phyloP scores from a whole-genome alignment of 2,888 invertebrate species.

The Eupelmus urozonus region DNA sequence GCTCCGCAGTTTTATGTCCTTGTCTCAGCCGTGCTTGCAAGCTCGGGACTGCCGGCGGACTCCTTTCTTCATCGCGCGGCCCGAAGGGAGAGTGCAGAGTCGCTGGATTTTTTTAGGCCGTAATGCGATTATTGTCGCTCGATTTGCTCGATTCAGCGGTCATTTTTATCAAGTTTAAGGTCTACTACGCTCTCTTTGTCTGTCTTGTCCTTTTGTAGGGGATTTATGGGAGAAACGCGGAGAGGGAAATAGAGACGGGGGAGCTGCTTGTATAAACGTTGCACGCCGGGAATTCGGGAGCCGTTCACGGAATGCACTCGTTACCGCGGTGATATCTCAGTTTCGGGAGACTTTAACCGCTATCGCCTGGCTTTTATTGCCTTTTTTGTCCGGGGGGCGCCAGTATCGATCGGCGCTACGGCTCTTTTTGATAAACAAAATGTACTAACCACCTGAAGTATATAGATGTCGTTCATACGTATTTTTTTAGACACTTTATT shows the following conservation, averaged over 20 bases:
- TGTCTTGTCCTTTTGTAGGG: constrained; percentile 13
- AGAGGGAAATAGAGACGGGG: too few species aligned
- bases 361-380: neutral
- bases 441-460: too few species aligned
- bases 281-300: neutral
- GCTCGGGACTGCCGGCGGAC: neutral
- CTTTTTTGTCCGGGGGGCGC: neutral
- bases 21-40: neutral
- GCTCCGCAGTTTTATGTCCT: constrained; percentile 1
- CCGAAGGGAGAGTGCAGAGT: too few species aligned
- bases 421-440: too few species aligned
- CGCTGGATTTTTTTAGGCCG: constrained; percentile 28
- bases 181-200: neutral
- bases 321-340: constrained; percentile 1
- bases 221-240: constrained; percentile 26
- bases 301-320: constrained; percentile 1
- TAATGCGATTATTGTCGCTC: constrained; percentile 49
- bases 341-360: neutral
- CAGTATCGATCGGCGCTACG: too few species aligned
- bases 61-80: neutral
- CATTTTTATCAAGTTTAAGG: constrained; percentile 56
- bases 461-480: too few species aligned
- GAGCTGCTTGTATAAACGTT: neutral
- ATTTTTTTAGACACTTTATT: too few species aligned
- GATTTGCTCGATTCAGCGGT: constrained; percentile 50